Conservation (phyloP, 2,888 invertebrate genomes). For the Tetramorium bicarinatum region DNA sequence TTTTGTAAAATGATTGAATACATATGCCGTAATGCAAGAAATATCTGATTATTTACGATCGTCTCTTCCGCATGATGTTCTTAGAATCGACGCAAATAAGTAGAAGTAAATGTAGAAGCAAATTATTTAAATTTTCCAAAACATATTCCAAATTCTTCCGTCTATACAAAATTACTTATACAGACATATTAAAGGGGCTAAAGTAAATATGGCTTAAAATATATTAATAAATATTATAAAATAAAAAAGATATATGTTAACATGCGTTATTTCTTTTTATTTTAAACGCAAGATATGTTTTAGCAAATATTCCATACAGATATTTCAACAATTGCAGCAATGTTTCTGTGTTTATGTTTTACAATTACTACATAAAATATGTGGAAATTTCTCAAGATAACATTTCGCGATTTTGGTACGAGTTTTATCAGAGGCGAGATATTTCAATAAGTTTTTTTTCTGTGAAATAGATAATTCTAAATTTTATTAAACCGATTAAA, state of each 20-base stretch:
- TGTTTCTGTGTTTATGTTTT: conserved; percentile 3
- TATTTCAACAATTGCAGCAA: not conserved
- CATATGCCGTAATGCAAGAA: not conserved
- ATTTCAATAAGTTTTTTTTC: conserved; percentile 40
- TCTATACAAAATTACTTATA: conserved; percentile 36
- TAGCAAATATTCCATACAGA: not conserved
- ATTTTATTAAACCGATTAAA: not conserved
- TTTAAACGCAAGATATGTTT: not conserved
- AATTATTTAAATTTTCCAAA: conserved; percentile 49
- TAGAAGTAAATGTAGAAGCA: conserved; percentile 48
- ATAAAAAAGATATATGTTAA: not conserved
- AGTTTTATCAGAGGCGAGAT: not conserved
- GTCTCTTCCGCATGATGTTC: conserved; percentile 36
- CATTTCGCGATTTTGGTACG: not conserved
- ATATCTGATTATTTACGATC: not conserved
- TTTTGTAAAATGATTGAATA: conserved; percentile 11
- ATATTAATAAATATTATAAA: not conserved
- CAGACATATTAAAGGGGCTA: conserved; percentile 11
- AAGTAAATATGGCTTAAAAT: conserved; percentile 32
- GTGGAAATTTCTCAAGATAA: conserved; percentile 39
- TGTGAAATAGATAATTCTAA: not conserved
- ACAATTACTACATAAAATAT: conserved; percentile 26
- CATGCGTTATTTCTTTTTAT: not conserved
- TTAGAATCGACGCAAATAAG: conserved; percentile 34
- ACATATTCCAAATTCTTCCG: conserved; percentile 22